Conservation (phyloP, 1,140 invertebrate genomes). For the Drosophila micromelanica region DNA sequence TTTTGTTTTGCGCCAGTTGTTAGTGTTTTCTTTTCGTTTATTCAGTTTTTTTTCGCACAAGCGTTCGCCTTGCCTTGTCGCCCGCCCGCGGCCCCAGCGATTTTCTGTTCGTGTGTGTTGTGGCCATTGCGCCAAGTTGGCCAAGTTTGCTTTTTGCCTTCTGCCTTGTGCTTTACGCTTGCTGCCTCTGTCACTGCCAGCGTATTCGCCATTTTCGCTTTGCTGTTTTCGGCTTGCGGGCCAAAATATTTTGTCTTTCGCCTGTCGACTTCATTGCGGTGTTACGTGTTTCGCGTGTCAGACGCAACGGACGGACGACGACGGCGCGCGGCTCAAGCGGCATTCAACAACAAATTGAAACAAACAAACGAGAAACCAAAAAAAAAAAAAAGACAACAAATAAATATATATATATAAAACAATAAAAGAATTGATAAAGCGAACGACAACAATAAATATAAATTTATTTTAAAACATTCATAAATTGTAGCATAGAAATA, state of each 20-base stretch:
- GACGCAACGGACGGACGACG: constrained; percentile 65
- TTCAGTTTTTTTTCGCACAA: constrained; percentile 18
- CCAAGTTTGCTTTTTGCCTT: constrained; percentile 12
- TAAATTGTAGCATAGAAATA: constrained; percentile 28
- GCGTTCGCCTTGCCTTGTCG: not conserved
- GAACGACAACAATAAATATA: constrained; percentile 26
- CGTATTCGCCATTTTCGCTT: constrained; percentile 57
- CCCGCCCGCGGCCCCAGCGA: constrained; percentile 8
- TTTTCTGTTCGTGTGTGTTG: constrained; percentile 21
- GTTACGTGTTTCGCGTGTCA: constrained; percentile 84
- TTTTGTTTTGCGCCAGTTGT: constrained; percentile 4
- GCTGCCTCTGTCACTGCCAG: constrained; percentile 33
- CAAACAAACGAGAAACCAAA: constrained; percentile 34
- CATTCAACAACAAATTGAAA: constrained; percentile 34
- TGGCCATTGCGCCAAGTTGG: constrained; percentile 21
- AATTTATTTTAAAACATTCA: constrained; percentile 39
- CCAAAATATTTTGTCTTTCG: constrained; percentile 58
- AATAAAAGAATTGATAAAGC: constrained; percentile 28
- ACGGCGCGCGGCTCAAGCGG: constrained; percentile 64
- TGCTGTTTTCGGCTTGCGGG: constrained; percentile 55
- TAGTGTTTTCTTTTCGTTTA: constrained; percentile 7
- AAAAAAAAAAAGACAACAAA: too few species aligned
- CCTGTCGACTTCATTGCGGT: constrained; percentile 82
- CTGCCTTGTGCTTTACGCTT: constrained; percentile 7
- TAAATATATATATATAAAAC: constrained; percentile 47